phyloP scores from a whole-genome alignment of 2,888 invertebrate genomes.

The Coremacera marginata region DNA sequence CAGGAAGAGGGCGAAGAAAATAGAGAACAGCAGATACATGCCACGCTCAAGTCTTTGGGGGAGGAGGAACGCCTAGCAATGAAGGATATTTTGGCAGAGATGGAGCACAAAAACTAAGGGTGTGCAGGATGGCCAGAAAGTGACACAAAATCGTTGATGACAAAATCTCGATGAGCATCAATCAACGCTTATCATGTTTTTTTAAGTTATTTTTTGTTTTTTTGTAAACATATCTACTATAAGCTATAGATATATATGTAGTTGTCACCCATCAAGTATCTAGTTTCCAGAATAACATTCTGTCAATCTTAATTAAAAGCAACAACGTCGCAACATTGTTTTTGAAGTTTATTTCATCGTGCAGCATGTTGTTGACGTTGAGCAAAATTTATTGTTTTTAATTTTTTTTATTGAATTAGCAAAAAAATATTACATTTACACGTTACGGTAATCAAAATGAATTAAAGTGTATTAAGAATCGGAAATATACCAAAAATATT shows the following conservation, averaged over 20 bases:
- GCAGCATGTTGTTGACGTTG: no score
- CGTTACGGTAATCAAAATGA: background rate
- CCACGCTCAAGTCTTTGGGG: background rate
- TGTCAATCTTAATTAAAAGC: conserved; percentile 8
- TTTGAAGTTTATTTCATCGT: background rate
- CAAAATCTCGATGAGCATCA: background rate
- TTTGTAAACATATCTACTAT: no score
- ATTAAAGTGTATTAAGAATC: background rate
- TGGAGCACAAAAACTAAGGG: background rate
- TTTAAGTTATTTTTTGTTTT: no score
- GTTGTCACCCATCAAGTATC: no score
- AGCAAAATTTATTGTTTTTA: background rate
- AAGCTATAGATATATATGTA: no score
- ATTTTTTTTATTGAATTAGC: background rate
- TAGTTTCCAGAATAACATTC: background rate
- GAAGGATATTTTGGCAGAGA: background rate
- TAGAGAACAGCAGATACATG: background rate
- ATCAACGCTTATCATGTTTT: no score
- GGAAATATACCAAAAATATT: background rate
- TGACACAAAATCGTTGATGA: background rate
- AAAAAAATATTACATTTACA: no score
- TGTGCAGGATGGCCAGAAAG: background rate
- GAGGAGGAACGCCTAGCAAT: conserved; percentile 17
- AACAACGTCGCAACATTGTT: background rate
- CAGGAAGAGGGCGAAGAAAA: background rate